phyloP scores from a whole-genome alignment of 2,888 invertebrate genomes.

The Agapostemon virescens region DNA sequence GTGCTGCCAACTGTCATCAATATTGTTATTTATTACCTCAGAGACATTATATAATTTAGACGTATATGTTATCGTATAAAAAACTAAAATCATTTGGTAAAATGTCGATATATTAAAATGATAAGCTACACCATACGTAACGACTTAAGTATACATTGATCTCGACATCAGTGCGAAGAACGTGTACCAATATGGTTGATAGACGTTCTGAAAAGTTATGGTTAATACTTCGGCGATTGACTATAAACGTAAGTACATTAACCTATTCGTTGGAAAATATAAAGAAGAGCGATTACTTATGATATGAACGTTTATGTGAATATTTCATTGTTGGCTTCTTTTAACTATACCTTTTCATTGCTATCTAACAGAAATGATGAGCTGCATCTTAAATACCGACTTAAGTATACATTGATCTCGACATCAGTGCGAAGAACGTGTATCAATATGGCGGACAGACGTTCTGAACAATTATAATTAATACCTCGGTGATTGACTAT shows the following conservation, averaged over 20 bases:
- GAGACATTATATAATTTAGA: too few relatives aligned
- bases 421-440: neutral
- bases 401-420: constrained; percentile 8
- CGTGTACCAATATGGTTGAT: neutral
- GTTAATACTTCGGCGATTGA: neutral
- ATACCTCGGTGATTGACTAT: too few relatives aligned
- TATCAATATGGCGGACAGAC: neutral
- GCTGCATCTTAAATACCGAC: neutral
- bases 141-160: constrained; percentile 5
- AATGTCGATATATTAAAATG: too few relatives aligned
- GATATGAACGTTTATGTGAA: too few relatives aligned
- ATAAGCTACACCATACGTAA: neutral
- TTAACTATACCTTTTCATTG: too few relatives aligned
- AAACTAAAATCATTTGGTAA: too few relatives aligned
- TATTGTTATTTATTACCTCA: too few relatives aligned
- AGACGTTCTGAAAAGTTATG: constrained; percentile 8
- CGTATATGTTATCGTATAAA: too few relatives aligned
- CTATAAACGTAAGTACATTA: neutral
- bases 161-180: constrained; percentile 5
- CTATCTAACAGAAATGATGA: neutral
- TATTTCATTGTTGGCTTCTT: neutral
- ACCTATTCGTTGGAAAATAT: neutral
- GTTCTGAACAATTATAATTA: too few relatives aligned
- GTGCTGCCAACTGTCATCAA: too few relatives aligned
- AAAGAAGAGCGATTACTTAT: neutral